These are phyloP conservation scores for Coelopa pilipes DNA, from an alignment of 2,888 invertebrate species.

Conservation along the genomic window DNA sequence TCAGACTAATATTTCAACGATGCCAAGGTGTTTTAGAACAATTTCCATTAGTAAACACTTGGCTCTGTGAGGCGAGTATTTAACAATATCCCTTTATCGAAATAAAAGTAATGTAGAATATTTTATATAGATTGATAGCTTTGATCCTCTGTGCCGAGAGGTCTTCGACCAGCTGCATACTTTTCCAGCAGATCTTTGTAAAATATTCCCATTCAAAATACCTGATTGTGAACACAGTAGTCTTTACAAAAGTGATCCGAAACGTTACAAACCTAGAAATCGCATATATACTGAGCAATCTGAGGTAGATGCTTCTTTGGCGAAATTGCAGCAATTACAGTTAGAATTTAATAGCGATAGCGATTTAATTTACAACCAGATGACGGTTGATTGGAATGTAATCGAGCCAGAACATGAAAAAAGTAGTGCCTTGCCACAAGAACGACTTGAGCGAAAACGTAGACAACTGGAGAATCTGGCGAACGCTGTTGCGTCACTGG, in stretches of 20 bases:
- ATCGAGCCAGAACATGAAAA: constrained; percentile 79
- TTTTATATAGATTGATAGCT: constrained; percentile 55
- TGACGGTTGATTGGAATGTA: constrained; percentile 73
- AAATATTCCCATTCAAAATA: constrained; percentile 47
- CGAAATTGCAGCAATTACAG: constrained; percentile 57
- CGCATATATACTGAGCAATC: constrained; percentile 80
- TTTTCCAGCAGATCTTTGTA: constrained; percentile 31
- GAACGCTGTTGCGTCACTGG: constrained; percentile 78
- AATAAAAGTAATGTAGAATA: background rate
- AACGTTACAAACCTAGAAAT: constrained; percentile 78
- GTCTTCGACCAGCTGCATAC: constrained; percentile 54
- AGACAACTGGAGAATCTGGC: constrained; percentile 88
- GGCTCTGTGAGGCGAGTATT: constrained; percentile 69
- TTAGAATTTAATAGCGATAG: constrained; percentile 55
- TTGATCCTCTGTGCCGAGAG: constrained; percentile 53
- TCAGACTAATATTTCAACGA: constrained; percentile 71
- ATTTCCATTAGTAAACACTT: constrained; percentile 74
- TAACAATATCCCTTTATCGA: background rate
- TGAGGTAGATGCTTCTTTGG: constrained; percentile 74
- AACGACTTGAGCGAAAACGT: constrained; percentile 80
- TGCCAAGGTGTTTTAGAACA: constrained; percentile 55
- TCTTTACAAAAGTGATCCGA: constrained; percentile 76
- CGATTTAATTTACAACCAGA: constrained; percentile 49
- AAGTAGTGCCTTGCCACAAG: constrained; percentile 81
- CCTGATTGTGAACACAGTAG: constrained; percentile 59